phyloP scores from a whole-genome alignment of 2,797 vertebrate genomes.

The Eulemur rubriventer region DNA sequence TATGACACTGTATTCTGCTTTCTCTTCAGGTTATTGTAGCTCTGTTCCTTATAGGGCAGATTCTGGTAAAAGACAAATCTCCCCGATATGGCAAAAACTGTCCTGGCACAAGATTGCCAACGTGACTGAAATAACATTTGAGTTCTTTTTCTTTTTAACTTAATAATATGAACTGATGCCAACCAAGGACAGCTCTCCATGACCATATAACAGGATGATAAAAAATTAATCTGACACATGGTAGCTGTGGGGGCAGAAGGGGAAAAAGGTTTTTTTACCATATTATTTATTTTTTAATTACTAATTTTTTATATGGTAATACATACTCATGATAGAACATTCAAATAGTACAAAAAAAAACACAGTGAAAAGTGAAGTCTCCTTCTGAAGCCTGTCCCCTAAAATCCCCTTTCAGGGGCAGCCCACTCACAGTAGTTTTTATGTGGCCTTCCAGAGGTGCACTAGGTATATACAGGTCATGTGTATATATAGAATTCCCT shows the following conservation, averaged over 20 bases:
- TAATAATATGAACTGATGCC: neutral
- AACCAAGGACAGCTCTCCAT: neutral
- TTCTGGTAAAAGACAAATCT: neutral
- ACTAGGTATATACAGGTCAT: neutral
- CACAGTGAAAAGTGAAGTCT: neutral
- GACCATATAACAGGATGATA: neutral
- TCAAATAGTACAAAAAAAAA: neutral
- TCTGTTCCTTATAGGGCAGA: neutral
- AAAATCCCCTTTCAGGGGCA: neutral
- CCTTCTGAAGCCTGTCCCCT: neutral
- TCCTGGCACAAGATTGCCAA: neutral
- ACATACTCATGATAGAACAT: neutral
- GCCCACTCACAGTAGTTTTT: neutral
- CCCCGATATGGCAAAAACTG: neutral
- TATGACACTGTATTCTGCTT: neutral
- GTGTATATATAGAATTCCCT: neutral
- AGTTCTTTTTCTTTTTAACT: neutral
- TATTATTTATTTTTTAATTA: conserved; percentile 7
- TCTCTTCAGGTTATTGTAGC: neutral
- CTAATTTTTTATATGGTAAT: neutral
- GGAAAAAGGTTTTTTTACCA: neutral
- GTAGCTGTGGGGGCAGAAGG: too few relatives aligned
- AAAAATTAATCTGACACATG: neutral
- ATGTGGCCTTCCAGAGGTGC: neutral
- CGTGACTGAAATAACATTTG: neutral